Evolutionary conservation across 2,888 invertebrate genomes (phyloP).

Genomic region (Lasioglossum marginatum): DNA sequence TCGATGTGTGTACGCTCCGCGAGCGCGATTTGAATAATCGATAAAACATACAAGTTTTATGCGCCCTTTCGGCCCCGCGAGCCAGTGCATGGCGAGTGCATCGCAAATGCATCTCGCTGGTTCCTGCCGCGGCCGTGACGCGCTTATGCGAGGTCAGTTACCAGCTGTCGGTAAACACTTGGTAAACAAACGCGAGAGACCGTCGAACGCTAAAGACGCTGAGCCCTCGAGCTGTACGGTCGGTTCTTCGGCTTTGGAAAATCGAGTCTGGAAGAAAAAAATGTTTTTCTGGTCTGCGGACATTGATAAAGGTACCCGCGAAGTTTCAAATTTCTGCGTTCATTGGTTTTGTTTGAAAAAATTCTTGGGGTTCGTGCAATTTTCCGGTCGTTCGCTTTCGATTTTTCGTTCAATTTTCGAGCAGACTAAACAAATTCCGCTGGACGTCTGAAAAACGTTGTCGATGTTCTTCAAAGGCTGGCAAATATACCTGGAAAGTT

Average conservation of each 20-base stretch:
- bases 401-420: neutral
- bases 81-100: neutral
- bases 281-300: neutral
- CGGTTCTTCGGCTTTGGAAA: constrained; percentile 45
- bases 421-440: neutral
- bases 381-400: too few species aligned
- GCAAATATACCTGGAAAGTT: neutral
- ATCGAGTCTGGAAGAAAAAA: constrained; percentile 58
- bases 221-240: constrained; percentile 45
- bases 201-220: constrained; percentile 65
- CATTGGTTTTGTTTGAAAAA: neutral
- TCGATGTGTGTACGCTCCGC: neutral
- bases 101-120: constrained; percentile 21
- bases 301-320: neutral
- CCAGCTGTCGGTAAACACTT: constrained; percentile 68
- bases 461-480: neutral
- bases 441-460: neutral
- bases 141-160: constrained; percentile 57
- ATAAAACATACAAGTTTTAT: constrained; percentile 2
- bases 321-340: neutral
- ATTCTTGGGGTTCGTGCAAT: neutral
- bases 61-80: neutral
- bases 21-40: constrained; percentile 8
- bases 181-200: constrained; percentile 50
- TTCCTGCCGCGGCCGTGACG: constrained; percentile 4